These are phyloP conservation scores for Anoura caudifer DNA, from an alignment of 2,113 vertebrate genomes.

Conservation along the genomic window DNA sequence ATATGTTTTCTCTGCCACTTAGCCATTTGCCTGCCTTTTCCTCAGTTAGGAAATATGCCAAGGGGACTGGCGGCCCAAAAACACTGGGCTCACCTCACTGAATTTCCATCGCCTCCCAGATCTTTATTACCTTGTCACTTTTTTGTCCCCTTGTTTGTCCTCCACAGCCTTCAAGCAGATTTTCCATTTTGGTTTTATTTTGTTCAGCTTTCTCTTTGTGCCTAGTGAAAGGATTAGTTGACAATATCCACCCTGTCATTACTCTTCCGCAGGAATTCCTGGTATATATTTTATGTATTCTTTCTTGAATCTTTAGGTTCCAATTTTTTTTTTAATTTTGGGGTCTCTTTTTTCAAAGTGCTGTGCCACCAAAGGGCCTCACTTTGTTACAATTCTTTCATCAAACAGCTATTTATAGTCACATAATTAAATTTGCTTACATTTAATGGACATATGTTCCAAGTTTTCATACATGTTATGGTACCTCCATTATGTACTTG, in stretches of 20 bases:
- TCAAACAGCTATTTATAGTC: background rate
- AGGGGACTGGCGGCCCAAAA: background rate
- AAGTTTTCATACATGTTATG: background rate
- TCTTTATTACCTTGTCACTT: background rate
- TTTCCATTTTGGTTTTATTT: background rate
- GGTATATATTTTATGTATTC: background rate
- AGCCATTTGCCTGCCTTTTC: background rate
- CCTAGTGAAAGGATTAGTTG: background rate
- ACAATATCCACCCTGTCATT: background rate
- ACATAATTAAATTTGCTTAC: background rate
- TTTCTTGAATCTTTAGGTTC: background rate
- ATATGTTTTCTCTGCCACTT: background rate
- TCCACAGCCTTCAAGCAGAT: background rate
- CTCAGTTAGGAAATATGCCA: background rate
- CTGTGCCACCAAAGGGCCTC: background rate
- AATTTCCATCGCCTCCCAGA: background rate
- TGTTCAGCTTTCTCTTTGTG: background rate
- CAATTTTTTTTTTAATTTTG: background rate
- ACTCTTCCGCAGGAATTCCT: background rate
- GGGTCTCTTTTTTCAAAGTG: background rate
- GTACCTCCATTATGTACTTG: background rate
- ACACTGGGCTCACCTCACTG: background rate
- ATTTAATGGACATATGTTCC: background rate
- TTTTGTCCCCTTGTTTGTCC: background rate
- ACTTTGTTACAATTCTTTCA: background rate